These are phyloP conservation scores for Drosophila sturtevanti DNA, from an alignment of 1,140 invertebrate species.

Conservation along the genomic window DNA sequence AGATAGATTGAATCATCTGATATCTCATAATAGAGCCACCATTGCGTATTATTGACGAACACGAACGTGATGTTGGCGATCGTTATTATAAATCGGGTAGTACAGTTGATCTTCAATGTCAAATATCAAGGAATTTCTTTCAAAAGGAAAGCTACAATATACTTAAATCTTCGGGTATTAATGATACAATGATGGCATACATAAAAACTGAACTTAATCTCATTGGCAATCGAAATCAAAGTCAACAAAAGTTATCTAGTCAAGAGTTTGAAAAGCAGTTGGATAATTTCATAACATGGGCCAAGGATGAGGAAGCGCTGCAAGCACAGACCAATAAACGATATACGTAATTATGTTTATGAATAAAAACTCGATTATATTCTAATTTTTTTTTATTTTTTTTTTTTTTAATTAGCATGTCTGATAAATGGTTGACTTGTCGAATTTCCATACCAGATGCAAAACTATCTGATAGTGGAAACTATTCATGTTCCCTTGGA, in stretches of 20 bases:
- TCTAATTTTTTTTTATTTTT: neutral
- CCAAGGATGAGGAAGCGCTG: constrained; percentile 74
- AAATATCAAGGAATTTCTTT: constrained; percentile 83
- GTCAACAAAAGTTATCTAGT: constrained; percentile 74
- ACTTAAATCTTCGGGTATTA: constrained; percentile 54
- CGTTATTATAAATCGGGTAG: constrained; percentile 89
- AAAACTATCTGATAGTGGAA: constrained; percentile 81
- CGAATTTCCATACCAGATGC: constrained; percentile 79
- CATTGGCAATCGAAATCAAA: constrained; percentile 67
- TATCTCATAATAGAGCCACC: constrained; percentile 84
- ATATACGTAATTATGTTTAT: constrained; percentile 78
- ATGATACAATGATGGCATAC: constrained; percentile 15
- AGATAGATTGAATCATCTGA: no score
- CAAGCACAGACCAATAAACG: constrained; percentile 56
- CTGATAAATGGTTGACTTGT: constrained; percentile 76
- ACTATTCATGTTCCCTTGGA: constrained; percentile 82
- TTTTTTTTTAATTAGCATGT: constrained; percentile 59
- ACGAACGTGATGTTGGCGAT: constrained; percentile 86
- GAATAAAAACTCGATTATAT: neutral
- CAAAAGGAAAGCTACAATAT: constrained; percentile 66
- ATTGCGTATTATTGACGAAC: constrained; percentile 87
- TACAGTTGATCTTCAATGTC: constrained; percentile 88
- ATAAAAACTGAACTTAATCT: constrained; percentile 66
- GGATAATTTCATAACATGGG: constrained; percentile 82
- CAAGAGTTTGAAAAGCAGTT: constrained; percentile 81